Conservation (phyloP, 2,797 vertebrate genomes). For the Bradypodion pumilum region DNA sequence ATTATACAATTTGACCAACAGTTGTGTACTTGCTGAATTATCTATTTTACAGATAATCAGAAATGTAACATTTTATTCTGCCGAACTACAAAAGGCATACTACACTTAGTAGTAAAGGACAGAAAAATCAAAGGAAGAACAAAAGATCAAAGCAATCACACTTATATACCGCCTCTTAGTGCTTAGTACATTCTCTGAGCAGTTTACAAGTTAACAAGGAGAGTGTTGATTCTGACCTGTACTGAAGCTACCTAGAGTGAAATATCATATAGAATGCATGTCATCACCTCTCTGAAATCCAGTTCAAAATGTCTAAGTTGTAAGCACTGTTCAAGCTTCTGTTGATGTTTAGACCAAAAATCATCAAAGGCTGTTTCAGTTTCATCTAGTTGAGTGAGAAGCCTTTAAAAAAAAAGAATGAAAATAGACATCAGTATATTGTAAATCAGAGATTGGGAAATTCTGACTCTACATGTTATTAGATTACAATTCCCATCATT, state of each 20-base stretch:
- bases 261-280: conserved; percentile 1
- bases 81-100: neutral
- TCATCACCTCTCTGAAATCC: conserved; percentile 90
- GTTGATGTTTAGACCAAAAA: conserved; percentile 94
- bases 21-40: neutral
- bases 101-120: neutral
- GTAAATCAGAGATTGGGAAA: neutral
- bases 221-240: neutral
- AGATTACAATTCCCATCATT: neutral
- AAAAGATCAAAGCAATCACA: conserved; percentile 19
- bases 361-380: conserved; percentile 93
- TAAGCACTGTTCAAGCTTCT: conserved; percentile 93
- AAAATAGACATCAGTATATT: neutral
- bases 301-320: conserved; percentile 92
- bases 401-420: conserved; percentile 68
- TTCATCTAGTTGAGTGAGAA: conserved; percentile 91
- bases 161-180: no score
- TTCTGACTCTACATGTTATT: no score
- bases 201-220: no score
- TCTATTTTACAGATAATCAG: neutral
- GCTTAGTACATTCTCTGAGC: no score
- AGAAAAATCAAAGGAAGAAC: neutral
- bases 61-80: neutral
- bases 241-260: neutral
- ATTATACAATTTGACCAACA: no score